phyloP scores from a whole-genome alignment of 2,888 invertebrate genomes.

The Petrolisthes manimaculis region DNA sequence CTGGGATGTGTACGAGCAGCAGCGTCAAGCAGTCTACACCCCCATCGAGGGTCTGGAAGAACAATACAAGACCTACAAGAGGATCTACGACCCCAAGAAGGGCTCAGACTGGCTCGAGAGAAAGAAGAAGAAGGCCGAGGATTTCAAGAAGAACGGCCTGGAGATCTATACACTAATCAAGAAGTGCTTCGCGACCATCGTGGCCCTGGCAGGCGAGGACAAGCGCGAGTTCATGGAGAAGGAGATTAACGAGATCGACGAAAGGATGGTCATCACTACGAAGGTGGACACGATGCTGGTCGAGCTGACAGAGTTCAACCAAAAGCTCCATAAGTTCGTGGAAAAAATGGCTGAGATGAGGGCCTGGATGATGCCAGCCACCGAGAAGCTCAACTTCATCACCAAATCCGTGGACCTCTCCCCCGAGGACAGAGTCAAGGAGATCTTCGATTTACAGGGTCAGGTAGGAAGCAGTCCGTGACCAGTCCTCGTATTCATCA shows the following conservation, averaged over 20 bases:
- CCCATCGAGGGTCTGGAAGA: slow-evolving; percentile 63
- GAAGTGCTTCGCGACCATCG: slow-evolving; percentile 56
- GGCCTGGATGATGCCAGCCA: slow-evolving; percentile 65
- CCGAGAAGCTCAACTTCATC: slow-evolving; percentile 64
- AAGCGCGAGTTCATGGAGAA: slow-evolving; percentile 66
- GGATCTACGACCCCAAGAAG: slow-evolving; percentile 65
- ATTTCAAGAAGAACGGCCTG: slow-evolving; percentile 46
- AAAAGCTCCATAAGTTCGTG: slow-evolving; percentile 57
- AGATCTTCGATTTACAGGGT: slow-evolving; percentile 64
- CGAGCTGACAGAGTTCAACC: slow-evolving; percentile 62
- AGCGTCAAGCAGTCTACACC: slow-evolving; percentile 55
- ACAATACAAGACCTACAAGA: slow-evolving; percentile 65
- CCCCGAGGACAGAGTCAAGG: slow-evolving; percentile 66
- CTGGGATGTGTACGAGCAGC: slow-evolving; percentile 63
- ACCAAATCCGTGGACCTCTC: slow-evolving; percentile 60
- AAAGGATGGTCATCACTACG: slow-evolving; percentile 54
- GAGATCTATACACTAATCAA: slow-evolving; percentile 59
- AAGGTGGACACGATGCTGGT: slow-evolving; percentile 62
- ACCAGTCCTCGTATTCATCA: too few relatives aligned
- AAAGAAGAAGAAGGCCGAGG: slow-evolving; percentile 66
- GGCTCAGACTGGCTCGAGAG: slow-evolving; percentile 65
- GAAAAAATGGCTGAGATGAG: slow-evolving; percentile 51
- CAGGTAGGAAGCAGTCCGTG: slow-evolving; percentile 43
- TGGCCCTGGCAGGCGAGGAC: slow-evolving; percentile 63
- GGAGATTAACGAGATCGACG: slow-evolving; percentile 65